A percentile compares a stretch with the other conserved stretches of the same genome.
Conservation (phyloP, 2,888 invertebrate species). For the Drosophila buzzatii region DNA sequence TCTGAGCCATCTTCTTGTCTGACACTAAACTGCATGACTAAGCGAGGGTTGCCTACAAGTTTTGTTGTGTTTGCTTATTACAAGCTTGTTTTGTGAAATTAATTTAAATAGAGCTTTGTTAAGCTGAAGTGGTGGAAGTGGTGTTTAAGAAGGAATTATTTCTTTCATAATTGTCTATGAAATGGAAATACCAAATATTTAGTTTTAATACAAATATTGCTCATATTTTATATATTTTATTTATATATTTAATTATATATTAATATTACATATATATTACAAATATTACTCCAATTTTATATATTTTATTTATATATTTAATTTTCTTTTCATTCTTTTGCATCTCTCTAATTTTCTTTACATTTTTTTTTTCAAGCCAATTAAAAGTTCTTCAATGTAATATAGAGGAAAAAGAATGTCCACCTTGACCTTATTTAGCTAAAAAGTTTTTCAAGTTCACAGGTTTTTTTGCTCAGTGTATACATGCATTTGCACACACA, state of each 20-base stretch:
- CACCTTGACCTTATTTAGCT: not conserved
- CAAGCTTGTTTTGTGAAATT: not conserved
- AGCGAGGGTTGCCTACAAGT: constrained; percentile 30
- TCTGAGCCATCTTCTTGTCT: constrained; percentile 36
- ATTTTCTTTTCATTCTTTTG: not conserved
- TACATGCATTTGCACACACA: not conserved
- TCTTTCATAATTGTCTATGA: too few species aligned
- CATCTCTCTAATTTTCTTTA: not conserved
- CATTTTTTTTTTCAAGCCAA: not conserved
- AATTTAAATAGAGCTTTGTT: not conserved
- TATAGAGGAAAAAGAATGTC: not conserved
- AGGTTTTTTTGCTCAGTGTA: constrained; percentile 8
- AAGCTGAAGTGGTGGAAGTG: not conserved
- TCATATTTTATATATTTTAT: too few species aligned
- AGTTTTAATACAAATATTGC: too few species aligned
- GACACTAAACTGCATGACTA: constrained; percentile 17
- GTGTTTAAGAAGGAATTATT: too few species aligned
- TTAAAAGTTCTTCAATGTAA: constrained; percentile 34
- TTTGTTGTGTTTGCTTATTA: not conserved
- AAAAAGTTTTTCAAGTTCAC: not conserved
- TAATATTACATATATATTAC: too few species aligned
- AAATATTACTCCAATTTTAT: too few species aligned
- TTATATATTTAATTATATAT: too few species aligned
- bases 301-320: too few species aligned
- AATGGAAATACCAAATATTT: too few species aligned